Percentiles rank a stretch among this genome's conserved stretches.
Conservation (phyloP, 2,113 vertebrate genomes). For the Sapayoa aenigma region DNA sequence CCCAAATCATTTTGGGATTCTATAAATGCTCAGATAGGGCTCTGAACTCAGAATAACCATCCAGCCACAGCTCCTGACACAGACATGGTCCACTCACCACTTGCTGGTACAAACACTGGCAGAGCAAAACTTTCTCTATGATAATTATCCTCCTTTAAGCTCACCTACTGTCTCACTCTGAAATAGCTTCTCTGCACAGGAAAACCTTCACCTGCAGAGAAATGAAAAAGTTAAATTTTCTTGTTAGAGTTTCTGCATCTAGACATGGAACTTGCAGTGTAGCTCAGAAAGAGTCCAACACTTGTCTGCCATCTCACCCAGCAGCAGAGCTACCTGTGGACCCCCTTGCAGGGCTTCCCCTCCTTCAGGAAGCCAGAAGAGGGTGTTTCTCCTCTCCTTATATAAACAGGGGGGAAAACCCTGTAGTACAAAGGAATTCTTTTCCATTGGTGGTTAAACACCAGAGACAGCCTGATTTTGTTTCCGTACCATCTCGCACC, state of each 20-base stretch:
- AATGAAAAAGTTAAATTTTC: no score
- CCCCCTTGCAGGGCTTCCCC: not conserved
- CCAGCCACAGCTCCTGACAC: rapidly evolving
- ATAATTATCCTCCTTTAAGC: not conserved
- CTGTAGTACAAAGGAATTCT: not conserved
- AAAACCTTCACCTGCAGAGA: not conserved
- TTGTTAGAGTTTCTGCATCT: not conserved
- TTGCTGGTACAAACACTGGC: not conserved
- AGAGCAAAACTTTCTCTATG: not conserved
- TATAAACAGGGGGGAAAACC: not conserved
- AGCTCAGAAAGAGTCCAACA: not conserved
- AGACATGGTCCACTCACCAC: not conserved
- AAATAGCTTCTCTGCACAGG: rapidly evolving
- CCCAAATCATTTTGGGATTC: not conserved
- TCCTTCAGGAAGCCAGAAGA: not conserved
- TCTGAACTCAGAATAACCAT: not conserved
- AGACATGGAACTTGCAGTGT: rapidly evolving
- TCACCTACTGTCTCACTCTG: not conserved
- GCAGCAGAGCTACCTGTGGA: not conserved
- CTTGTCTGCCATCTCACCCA: not conserved
- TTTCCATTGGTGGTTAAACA: not conserved
- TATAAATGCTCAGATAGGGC: rapidly evolving
- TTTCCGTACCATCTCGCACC: not conserved
- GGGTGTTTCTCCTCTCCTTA: not conserved
- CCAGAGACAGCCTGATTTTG: not conserved